phyloP scores from a whole-genome alignment of 2,113 vertebrate genomes.

The Ctenodactylus gundi region DNA sequence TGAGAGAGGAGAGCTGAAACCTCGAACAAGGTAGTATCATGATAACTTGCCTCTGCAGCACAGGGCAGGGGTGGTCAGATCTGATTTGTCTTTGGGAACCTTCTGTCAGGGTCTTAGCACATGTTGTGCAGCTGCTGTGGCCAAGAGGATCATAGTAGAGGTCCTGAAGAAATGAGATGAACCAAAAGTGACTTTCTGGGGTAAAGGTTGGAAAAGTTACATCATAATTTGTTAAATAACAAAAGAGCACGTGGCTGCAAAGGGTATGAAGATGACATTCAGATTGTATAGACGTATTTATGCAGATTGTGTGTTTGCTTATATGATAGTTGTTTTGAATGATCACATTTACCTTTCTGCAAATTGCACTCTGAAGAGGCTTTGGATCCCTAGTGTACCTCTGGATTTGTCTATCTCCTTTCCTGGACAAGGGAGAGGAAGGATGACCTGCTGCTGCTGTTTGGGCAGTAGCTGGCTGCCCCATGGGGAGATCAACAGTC shows the following conservation, averaged over 20 bases:
- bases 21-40: not conserved
- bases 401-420: not conserved
- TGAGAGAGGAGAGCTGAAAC: not conserved
- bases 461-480: no score
- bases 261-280: not conserved
- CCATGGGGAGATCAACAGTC: not conserved
- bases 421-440: not conserved
- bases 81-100: not conserved
- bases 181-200: not conserved
- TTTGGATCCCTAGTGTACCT: not conserved
- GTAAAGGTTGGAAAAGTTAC: not conserved
- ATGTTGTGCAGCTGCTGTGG: not conserved
- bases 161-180: not conserved
- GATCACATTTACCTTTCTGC: not conserved
- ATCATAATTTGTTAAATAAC: not conserved
- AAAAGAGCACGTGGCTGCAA: not conserved
- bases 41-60: rapidly evolving
- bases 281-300: not conserved
- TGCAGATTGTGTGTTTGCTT: not conserved
- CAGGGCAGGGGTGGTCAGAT: not conserved
- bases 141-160: not conserved
- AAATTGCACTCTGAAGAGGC: not conserved
- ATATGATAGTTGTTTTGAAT: not conserved
- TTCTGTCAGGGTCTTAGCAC: not conserved
- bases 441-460: rapidly evolving